Percentiles rank a stretch among this genome's conserved stretches.
Evolutionary conservation across 2,797 vertebrate genomes (phyloP).

Genomic region (Manis crassicaudata): DNA sequence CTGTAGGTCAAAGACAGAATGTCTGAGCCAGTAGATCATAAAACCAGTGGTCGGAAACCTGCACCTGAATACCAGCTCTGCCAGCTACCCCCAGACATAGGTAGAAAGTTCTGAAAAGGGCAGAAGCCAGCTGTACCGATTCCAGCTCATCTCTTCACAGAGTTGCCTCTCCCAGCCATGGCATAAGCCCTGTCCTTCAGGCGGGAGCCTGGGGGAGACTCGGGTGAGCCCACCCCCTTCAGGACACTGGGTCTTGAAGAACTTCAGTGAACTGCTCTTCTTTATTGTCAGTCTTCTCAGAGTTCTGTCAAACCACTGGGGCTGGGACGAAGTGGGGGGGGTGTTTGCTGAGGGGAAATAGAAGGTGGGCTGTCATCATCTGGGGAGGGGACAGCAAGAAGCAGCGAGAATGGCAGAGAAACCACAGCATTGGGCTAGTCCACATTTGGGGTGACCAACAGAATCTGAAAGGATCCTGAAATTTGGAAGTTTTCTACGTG

Average conservation of each 20-base stretch:
- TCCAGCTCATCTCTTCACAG: not conserved
- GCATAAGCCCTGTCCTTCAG: not conserved
- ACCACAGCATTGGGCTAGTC: rapidly evolving
- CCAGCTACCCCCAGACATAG: not conserved
- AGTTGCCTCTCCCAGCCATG: rapidly evolving
- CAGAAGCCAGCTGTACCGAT: not conserved
- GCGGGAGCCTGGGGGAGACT: not conserved
- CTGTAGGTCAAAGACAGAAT: not conserved
- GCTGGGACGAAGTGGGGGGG: not conserved
- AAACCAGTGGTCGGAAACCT: not conserved
- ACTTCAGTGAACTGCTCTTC: not conserved
- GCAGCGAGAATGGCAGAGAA: not conserved
- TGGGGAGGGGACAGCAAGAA: not conserved
- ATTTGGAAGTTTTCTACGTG: not conserved
- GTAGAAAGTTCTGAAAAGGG: not conserved
- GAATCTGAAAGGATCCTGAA: not conserved
- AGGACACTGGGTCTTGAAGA: not conserved
- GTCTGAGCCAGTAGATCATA: conserved; percentile 21
- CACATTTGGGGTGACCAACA: not conserved
- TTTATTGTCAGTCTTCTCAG: not conserved
- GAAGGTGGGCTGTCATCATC: not conserved
- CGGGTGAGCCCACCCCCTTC: rapidly evolving
- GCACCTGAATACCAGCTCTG: not conserved
- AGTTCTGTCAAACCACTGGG: not conserved
- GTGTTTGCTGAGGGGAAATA: not conserved